phyloP scores from a whole-genome alignment of 2,888 invertebrate genomes.

The Aricia artaxerxes region DNA sequence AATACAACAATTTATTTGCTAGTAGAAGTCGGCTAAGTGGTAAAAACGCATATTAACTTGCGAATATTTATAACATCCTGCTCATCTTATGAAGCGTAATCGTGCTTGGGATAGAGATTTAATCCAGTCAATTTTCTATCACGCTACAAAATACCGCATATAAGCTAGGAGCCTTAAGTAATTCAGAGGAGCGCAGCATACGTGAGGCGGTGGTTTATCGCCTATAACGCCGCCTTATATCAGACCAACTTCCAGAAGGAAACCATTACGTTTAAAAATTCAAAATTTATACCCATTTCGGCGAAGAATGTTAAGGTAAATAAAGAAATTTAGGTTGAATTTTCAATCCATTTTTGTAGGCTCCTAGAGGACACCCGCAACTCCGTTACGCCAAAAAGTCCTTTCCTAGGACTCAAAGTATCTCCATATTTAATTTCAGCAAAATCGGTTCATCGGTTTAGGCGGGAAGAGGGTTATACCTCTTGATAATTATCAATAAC shows the following conservation, averaged over 20 bases:
- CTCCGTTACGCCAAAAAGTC: too few species aligned
- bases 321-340: neutral
- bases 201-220: constrained; percentile 15
- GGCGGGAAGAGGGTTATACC: too few species aligned
- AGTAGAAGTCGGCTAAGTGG: too few species aligned
- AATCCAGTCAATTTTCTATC: constrained; percentile 1
- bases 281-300: constrained; percentile 9
- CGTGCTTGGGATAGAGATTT: neutral
- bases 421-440: too few species aligned
- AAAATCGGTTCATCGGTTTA: too few species aligned
- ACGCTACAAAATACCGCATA: neutral
- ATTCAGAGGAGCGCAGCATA: constrained; percentile 4
- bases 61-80: neutral
- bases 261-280: constrained; percentile 20
- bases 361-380: too few species aligned
- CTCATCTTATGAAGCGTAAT: neutral
- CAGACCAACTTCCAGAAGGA: neutral
- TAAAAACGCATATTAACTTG: neutral
- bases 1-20: too few species aligned
- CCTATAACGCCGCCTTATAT: constrained; percentile 23
- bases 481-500: too few species aligned
- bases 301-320: neutral
- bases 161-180: constrained; percentile 22
- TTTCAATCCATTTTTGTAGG: neutral
- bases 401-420: too few species aligned